Conservation (phyloP, 2,113 vertebrate genomes). For the Pyxicephalus adspersus region DNA sequence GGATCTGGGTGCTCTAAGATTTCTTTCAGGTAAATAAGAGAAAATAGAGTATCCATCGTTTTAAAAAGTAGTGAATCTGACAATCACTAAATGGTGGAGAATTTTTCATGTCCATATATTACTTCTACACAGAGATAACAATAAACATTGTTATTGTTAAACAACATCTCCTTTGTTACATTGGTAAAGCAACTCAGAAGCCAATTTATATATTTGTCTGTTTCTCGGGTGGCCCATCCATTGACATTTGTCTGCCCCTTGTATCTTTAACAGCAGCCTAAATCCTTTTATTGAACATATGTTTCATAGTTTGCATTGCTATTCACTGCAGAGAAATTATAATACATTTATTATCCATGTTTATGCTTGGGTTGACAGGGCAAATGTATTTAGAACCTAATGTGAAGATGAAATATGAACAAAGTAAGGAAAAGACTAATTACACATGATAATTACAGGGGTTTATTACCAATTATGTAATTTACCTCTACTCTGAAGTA, state of each 20-base stretch:
- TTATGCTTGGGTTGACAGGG: constrained; percentile 23
- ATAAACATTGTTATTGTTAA: too few species aligned
- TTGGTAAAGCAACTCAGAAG: background rate
- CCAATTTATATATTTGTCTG: background rate
- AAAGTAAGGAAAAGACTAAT: constrained; percentile 36
- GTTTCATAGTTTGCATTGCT: background rate
- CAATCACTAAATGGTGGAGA: too few species aligned
- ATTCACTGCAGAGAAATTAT: background rate
- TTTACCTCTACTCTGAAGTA: constrained; percentile 44
- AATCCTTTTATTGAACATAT: background rate
- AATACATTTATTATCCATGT: constrained; percentile 24
- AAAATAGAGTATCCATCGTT: too few species aligned
- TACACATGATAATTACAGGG: constrained; percentile 39
- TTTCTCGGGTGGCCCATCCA: background rate
- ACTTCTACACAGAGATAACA: too few species aligned
- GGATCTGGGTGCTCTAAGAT: too few species aligned
- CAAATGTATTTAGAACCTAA: constrained; percentile 33
- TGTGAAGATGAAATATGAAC: constrained; percentile 16
- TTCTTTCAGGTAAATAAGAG: too few species aligned
- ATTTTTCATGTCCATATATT: too few species aligned
- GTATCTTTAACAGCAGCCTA: background rate
- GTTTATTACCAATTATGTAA: constrained; percentile 44
- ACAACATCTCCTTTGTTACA: too few species aligned
- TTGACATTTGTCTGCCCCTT: background rate
- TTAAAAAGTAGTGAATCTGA: too few species aligned